Evolutionary conservation across 30 jellyfish, hydroid and myxozoan species (phyloP).

Genomic region (Rhopilema esculentum): DNA sequence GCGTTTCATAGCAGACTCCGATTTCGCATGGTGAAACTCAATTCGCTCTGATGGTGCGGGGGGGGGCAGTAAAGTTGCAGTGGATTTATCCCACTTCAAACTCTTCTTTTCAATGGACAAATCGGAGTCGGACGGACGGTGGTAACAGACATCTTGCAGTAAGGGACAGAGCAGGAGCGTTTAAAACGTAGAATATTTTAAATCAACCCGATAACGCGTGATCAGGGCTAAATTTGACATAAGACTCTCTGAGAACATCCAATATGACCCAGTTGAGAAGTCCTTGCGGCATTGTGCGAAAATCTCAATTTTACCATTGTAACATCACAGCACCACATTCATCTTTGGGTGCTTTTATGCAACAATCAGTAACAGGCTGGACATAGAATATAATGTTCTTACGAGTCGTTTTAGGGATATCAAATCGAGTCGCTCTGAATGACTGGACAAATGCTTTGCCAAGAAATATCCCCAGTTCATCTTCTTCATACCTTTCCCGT

Average conservation of each 20-base stretch:
- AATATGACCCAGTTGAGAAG: not conserved
- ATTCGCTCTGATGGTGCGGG: too few relatives aligned
- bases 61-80: too few relatives aligned
- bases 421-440: conserved; percentile 26
- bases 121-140: too few relatives aligned
- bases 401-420: not conserved
- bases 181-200: too few relatives aligned
- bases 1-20: too few relatives aligned
- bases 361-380: conserved; percentile 25
- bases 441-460: conserved; percentile 54
- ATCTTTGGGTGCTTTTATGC: conserved; percentile 13
- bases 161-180: too few relatives aligned
- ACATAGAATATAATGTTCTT: not conserved
- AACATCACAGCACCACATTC: conserved; percentile 27
- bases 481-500: not conserved
- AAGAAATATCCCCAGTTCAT: conserved; percentile 20
- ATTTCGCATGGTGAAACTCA: too few relatives aligned
- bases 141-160: too few relatives aligned
- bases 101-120: too few relatives aligned
- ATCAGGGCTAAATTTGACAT: too few relatives aligned
- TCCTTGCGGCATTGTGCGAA: not conserved
- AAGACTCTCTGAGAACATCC: not conserved
- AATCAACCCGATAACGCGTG: too few relatives aligned
- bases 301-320: conserved; percentile 34
- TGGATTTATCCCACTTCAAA: too few relatives aligned